Evolutionary conservation across 2,113 vertebrate genomes (phyloP).

Genomic region (Scytalopus superciliaris): DNA sequence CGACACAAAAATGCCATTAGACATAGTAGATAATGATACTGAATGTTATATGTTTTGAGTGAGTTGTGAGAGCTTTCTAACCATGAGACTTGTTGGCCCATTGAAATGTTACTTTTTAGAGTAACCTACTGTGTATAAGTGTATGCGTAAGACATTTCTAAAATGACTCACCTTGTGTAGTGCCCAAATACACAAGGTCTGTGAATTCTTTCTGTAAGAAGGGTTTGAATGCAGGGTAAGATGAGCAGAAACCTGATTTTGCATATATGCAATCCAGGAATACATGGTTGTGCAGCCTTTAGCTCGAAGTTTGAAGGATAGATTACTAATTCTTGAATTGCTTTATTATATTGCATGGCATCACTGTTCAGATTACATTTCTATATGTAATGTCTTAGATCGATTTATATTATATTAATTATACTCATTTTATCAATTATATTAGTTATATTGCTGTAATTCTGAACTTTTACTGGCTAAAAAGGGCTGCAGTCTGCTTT

Average conservation of each 20-base stretch:
- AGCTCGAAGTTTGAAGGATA: not conserved
- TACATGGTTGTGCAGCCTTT: not conserved
- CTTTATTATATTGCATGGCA: not conserved
- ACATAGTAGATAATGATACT: not conserved
- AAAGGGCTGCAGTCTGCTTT: not conserved
- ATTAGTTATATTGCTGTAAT: not conserved
- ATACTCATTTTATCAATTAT: no score
- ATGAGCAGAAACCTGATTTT: not conserved
- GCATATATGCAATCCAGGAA: not conserved
- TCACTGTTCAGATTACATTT: not conserved
- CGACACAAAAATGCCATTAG: not conserved
- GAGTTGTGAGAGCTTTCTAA: not conserved
- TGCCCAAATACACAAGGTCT: fast-evolving
- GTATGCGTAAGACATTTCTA: not conserved
- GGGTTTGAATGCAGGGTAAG: not conserved
- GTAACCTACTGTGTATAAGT: not conserved
- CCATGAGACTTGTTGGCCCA: not conserved
- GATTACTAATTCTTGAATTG: not conserved
- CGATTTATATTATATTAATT: no score
- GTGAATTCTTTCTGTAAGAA: not conserved
- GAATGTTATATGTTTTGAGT: not conserved
- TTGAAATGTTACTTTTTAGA: not conserved
- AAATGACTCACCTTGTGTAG: not conserved
- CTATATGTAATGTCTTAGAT: not conserved
- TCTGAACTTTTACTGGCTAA: not conserved